Percentiles rank a stretch among this genome's conserved stretches.
These are phyloP conservation scores for Phocides pigmalion DNA, from an alignment of 1,140 invertebrate species.

Conservation along the genomic window DNA sequence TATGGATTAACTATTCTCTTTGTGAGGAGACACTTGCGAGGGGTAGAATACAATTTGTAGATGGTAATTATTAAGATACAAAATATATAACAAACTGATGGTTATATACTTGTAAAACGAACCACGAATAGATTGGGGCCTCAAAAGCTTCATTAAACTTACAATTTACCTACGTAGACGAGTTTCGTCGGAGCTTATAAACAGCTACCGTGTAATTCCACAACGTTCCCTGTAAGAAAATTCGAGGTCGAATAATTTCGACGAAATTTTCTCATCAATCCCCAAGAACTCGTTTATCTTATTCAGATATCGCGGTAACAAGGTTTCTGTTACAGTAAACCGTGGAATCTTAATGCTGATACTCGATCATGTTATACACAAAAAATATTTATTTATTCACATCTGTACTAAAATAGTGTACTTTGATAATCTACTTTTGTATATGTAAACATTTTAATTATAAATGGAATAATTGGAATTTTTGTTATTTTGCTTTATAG, in stretches of 20 bases:
- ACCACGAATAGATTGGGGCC: background rate
- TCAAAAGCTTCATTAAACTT: conserved; percentile 8
- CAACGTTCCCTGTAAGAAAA: conserved; percentile 10
- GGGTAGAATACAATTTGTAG: too few species aligned
- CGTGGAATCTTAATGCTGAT: conserved; percentile 4
- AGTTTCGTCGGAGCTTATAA: conserved; percentile 6
- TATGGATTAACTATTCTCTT: too few species aligned
- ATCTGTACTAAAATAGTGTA: too few species aligned
- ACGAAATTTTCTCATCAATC: conserved; percentile 27
- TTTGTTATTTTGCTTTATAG: too few species aligned
- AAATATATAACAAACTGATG: too few species aligned
- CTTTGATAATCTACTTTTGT: too few species aligned
- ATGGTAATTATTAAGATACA: too few species aligned
- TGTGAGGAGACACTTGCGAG: too few species aligned
- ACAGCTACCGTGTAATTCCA: conserved; percentile 20
- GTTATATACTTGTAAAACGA: too few species aligned
- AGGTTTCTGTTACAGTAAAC: conserved; percentile 8
- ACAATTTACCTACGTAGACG: conserved; percentile 4
- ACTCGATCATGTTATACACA: background rate
- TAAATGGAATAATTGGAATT: too few species aligned
- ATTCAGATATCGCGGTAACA: conserved; percentile 19
- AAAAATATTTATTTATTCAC: too few species aligned
- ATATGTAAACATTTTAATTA: too few species aligned
- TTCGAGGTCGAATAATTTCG: conserved; percentile 25
- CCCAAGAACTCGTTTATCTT: conserved; percentile 19